Evolutionary conservation across 2,113 vertebrate genomes (phyloP).

Genomic region (Halichoerus grypus): DNA sequence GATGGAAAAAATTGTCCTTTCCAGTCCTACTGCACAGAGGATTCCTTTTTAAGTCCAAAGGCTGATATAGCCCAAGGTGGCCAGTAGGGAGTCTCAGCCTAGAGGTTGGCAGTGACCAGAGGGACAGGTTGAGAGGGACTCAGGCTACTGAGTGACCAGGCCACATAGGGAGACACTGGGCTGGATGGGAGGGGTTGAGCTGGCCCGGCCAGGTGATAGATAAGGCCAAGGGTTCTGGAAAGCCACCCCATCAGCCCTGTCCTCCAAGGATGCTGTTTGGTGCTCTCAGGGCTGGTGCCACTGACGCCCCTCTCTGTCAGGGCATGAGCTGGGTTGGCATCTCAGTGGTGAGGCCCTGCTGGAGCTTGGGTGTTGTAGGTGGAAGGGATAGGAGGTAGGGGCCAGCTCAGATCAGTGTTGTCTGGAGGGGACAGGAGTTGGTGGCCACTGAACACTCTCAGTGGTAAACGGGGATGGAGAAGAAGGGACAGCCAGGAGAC

Average conservation of each 20-base stretch:
- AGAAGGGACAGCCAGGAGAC: background rate
- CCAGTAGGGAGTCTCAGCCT: background rate
- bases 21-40: background rate
- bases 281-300: background rate
- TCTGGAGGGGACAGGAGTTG: background rate
- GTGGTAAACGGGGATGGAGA: background rate
- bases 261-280: background rate
- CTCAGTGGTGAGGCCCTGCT: background rate
- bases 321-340: fast-evolving
- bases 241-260: background rate
- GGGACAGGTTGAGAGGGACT: background rate
- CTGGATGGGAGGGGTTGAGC: background rate
- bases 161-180: too few relatives aligned
- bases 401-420: background rate
- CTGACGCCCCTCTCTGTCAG: background rate
- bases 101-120: background rate
- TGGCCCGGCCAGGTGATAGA: background rate
- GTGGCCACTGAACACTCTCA: background rate
- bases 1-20: background rate
- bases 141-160: background rate
- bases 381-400: background rate
- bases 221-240: background rate
- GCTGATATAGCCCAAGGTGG: fast-evolving
- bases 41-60: background rate
- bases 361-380: background rate